Evolutionary conservation across 2,113 vertebrate genomes (phyloP), one percentile per base, ranked within the genome.

Genomic region (Ictidomys tridecemlineatus): DNA sequence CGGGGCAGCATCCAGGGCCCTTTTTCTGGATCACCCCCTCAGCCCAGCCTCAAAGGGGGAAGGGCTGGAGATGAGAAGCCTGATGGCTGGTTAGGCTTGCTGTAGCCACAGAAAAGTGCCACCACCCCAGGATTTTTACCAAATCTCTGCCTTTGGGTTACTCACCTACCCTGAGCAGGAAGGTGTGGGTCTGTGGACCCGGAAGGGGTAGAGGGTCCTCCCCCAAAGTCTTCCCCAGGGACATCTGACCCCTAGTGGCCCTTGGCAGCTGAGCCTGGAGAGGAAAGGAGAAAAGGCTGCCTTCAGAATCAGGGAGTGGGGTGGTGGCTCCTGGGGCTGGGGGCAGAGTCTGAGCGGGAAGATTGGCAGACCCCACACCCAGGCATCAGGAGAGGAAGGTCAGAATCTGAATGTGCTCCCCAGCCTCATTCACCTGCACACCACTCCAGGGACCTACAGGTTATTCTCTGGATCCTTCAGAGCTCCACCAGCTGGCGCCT

Each of bases 81-180:
- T 63, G 37, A 34, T 45, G 76, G 22, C 18, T n/a, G 67, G 51
- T 48, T 65, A 10, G 4, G 56, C 72, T 45, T 61, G 53, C 74
- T 11, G 28, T 5, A 37, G 87, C 73, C 79, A 32, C 67, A 63
- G 63, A 48, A 86, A 92, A 94, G 76, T 45, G 79, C 83, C 91
- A 12, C 53, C 7, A 58, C 56, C 28, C 58, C 63, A 26, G 65
- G 72, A 30, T 26, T 82, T 72, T 85, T 88, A 24, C 63, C 26
- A 28, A 91, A 58, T 51, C 42, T 84, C 63, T 0, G 18, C 61
- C 58, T 76, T 16, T 39, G 70, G 78, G 92, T 90, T 90, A 93
- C 77, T 97, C 86, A 95, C 84, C 74, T 58, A 94, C 86, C 67
- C 26, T 7, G 56, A 51, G 16, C 67, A 2, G 10, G 76, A 94